A percentile compares a stretch with the other conserved stretches of the same genome.
These are phyloP conservation scores for Lutraria lutraria DNA, from an alignment of 2,888 invertebrate genomes.

Conservation along the genomic window DNA sequence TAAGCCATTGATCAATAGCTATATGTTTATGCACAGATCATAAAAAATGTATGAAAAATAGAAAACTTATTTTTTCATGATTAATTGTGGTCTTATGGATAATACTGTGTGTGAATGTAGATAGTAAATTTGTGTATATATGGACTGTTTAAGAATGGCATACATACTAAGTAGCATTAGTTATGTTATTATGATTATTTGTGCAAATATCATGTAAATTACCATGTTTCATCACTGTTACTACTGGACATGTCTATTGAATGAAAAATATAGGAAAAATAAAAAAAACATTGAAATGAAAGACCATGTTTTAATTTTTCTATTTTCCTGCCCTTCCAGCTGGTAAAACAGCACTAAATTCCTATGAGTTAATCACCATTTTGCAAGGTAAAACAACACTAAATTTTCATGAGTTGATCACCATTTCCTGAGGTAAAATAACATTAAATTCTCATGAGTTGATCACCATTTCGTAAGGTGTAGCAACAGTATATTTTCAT, in stretches of 20 bases:
- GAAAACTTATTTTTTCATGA: background rate
- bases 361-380: background rate
- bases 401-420: background rate
- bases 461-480: background rate
- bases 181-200: slow-evolving; percentile 10
- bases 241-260: slow-evolving; percentile 40
- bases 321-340: background rate
- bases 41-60: background rate
- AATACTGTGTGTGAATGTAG: background rate
- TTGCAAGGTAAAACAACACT: background rate
- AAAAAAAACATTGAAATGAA: slow-evolving; percentile 36
- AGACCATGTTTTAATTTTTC: background rate
- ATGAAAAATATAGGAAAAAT: slow-evolving; percentile 44
- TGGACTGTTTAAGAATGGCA: slow-evolving; percentile 45
- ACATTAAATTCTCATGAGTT: too few species aligned
- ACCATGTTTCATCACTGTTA: slow-evolving; percentile 35
- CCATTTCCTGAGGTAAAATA: background rate
- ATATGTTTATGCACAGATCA: background rate
- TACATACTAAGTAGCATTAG: slow-evolving; percentile 42
- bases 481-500: background rate
- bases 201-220: slow-evolving; percentile 41
- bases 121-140: slow-evolving; percentile 24
- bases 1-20: background rate
- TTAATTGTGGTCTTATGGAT: background rate
- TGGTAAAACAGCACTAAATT: background rate